Base-by-base conservation (phyloP, 2,888 invertebrate species). In the Beris morrisii region DNA sequence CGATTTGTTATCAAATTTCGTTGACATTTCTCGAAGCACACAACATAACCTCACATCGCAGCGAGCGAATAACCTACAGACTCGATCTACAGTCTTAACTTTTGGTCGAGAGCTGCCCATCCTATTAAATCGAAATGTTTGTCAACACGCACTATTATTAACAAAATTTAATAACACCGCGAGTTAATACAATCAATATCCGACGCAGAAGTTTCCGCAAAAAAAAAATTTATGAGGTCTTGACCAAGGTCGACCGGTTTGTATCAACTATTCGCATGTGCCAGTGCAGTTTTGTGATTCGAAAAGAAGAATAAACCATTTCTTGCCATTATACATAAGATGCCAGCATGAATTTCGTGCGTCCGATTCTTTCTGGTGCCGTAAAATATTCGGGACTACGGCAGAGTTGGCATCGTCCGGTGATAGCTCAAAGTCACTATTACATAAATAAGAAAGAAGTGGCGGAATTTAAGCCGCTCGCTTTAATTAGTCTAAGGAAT, bases 291-390 rank as follows among this genome's bases (percentile, higher is more conserved):
- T 50, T 61, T 32, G 12, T 50, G 15, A 38, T 11, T 43, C 15
- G 22, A 12, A n/a, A 7, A n/a, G 22, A 30, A 4, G 4, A 45
- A 46, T 15, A 12, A 46, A 3, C 13, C 7, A 48, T 11, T 38
- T 50, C 61, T 61, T 61, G 61, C 61, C 61, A 50, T 45, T 15
- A 22, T 3, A 9, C 11, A 13, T 31, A 61, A 61, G 22, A 61
- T 61, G 61, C 31, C 52, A 61, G 12, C 31, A 61, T 61, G 61
- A 61, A 61, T 52, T 61, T 61, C 4, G 9, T 50, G 32, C 61
- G 61, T 15, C 61, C 61, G 9, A 43, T 50, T 11, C 43, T 61
- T 22, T 38, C 32, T 9, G 9, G 43, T 32, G 22, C 6, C 13
- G 12, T 61, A 2, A 61, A 50, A 32, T 7, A 38, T 12, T 22